Evolutionary conservation across 2,888 invertebrate genomes (phyloP).

Genomic region (Pristionchus fissidentatus): DNA sequence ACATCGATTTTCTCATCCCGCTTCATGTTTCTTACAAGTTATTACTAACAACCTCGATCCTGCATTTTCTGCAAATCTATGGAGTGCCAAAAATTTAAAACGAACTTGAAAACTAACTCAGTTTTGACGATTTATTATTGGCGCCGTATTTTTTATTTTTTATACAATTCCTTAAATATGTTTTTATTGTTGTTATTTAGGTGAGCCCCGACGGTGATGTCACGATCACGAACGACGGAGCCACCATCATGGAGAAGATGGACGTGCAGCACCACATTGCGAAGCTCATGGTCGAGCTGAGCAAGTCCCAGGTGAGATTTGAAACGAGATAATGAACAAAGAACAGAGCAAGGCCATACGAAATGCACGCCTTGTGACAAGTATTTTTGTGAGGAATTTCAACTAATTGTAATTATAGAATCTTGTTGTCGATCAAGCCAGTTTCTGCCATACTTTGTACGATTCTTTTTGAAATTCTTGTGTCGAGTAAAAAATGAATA

Average conservation of each 20-base stretch:
- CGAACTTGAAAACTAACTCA: background rate
- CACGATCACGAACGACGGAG: slow-evolving; percentile 97
- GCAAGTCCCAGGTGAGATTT: slow-evolving; percentile 86
- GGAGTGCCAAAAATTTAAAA: too few species aligned
- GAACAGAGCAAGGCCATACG: background rate
- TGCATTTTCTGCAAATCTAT: too few species aligned
- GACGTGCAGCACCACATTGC: slow-evolving; percentile 99
- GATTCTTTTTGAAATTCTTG: background rate
- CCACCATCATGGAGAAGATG: slow-evolving; percentile 98
- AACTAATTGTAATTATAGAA: too few species aligned
- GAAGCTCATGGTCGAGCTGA: slow-evolving; percentile 95
- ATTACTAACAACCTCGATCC: background rate
- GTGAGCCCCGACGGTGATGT: slow-evolving; percentile 93
- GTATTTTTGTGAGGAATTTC: too few species aligned
- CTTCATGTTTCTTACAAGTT: too few species aligned
- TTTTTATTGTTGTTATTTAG: slow-evolving; percentile 47
- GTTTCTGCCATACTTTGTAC: too few species aligned
- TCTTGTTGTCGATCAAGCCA: too few species aligned
- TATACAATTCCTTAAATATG: background rate
- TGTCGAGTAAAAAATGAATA: background rate
- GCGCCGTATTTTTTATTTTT: too few species aligned
- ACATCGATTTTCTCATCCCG: too few species aligned
- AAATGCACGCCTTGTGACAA: background rate
- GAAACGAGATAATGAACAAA: too few species aligned
- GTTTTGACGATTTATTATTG: background rate